Evolutionary conservation across 2,888 invertebrate genomes (phyloP), one percentile per base, ranked within the genome.

Genomic region (Tipula unca): DNA sequence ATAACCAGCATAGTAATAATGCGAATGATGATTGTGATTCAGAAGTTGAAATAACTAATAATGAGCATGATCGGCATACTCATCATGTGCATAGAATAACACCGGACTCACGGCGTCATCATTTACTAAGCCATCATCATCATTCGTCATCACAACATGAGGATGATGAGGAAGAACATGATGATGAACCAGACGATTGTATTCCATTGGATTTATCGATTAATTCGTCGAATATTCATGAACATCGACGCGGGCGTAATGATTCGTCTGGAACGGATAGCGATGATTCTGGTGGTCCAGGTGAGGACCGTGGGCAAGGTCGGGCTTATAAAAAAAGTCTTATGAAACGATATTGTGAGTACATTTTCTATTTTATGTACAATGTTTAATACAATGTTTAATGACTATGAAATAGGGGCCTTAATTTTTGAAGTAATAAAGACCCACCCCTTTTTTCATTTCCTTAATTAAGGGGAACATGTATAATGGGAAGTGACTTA

Each of bases 331-430:
- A 97, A 93, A 97, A 97, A 91, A 96, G 95, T 89, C 94, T 97
- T 89, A 97, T 97, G 94, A 96, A 96, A 92, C 93, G 97, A 94
- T 97, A 96, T 92, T 94, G 97, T 97, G 95, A 97, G 97, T 96
- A 86, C 85, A n/a, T 85, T 32, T 32, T 4, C 6, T 10, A 39
- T 82, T 29, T 29, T 82, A 83, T 25, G 25, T 25, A 69, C 25
- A 69, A 25, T 69, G 13, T 69, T 17, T 42, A 14, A 54, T 54
- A 54, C n/a, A n/a, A n/a, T 17, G 17, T 48, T 17, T 13, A 17
- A 54, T 39, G 39, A 10, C 10, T 10, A 39, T 54, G 13, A 54
- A 54, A 54, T 17, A 10, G 13, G 3, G 48, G 17, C 48, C 48
- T 54, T 17, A 48, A n/a, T 17, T 48, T 2, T 48, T 48, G 17